Evolutionary conservation across 2,113 vertebrate genomes (phyloP).

Genomic region (Catharus fuscescens): DNA sequence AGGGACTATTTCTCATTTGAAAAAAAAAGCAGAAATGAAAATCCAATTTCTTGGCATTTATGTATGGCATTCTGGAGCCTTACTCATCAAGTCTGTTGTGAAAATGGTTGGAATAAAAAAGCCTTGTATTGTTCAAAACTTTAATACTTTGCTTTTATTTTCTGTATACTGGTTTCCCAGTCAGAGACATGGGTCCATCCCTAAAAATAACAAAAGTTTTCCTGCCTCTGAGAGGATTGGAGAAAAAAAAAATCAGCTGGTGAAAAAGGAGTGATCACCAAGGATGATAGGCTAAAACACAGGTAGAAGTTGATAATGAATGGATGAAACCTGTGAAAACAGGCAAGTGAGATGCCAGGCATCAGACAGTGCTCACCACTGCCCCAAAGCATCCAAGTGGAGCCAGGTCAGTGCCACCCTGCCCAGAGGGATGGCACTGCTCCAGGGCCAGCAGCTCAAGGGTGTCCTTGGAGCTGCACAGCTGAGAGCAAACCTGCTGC

Average conservation of each 20-base stretch:
- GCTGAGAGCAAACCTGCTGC: background rate
- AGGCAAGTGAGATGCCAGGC: background rate
- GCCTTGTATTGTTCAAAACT: background rate
- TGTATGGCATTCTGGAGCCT: background rate
- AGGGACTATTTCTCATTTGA: background rate
- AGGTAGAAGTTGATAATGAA: background rate
- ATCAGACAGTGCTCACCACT: background rate
- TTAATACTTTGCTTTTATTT: background rate
- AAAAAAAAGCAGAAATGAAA: constrained; percentile 7
- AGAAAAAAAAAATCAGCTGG: background rate
- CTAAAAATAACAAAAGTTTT: background rate
- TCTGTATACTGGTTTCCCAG: background rate
- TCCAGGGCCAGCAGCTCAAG: background rate
- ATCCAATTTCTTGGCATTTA: constrained; percentile 24
- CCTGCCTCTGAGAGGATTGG: background rate
- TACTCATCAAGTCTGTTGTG: background rate
- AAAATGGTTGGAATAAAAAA: constrained; percentile 20
- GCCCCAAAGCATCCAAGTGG: background rate
- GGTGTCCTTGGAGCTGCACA: background rate
- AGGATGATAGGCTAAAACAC: background rate
- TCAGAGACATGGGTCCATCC: background rate
- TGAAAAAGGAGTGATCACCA: background rate
- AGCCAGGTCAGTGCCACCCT: background rate
- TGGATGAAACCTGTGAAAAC: background rate
- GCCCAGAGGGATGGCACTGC: background rate